Evolutionary conservation across 2,797 vertebrate species (phyloP), one percentile per base, ranked within the genome.

Genomic region (Rhinoraja longicauda): DNA sequence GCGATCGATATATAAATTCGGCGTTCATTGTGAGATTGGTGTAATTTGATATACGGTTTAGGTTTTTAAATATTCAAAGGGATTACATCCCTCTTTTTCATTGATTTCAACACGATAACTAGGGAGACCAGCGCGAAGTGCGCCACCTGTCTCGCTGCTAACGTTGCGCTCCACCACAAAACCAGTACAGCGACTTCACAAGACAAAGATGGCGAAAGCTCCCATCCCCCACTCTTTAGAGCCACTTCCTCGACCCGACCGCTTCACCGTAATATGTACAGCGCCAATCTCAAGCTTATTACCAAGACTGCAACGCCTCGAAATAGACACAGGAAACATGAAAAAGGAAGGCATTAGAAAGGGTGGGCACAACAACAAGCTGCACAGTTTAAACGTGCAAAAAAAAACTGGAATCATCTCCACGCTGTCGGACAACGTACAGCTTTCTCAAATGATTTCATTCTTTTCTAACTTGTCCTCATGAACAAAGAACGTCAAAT

Each of bases 151-250:
- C 90, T 92, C 67, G 39, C 36, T 75, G 81, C 57, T 24, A 84
- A 57, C 45, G 88, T 45, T 72, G 39, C 64, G 32, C 88, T 91
- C 88, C 21, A 39, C 70, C 90, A 92, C 70, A 92, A 92, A 64
- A 53, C 90, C 90, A 92, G 90, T 70, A 73, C 36, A 91, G 67
- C 64, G 32, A 91, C 67, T 91, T 91, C 67, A 39, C 45, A 92
- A 92, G 90, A 92, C 90, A 93, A 93, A 93, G 93, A 93, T 88
- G 93, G 93, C 93, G 93, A 90, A 75, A 88, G 67, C 45, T 75
- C 93, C 93, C 93, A 75, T 88, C 70, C 93, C 93, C 93, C 93
- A 59, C 36, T 67, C 88, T 21, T 75, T 21, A 39, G 77, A 88
- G 59, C 93, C 82, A 93, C 93, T 93, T 93, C 93, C 93, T 93